Conservation (phyloP, 1,140 invertebrate species). For the Papilio machaon region DNA sequence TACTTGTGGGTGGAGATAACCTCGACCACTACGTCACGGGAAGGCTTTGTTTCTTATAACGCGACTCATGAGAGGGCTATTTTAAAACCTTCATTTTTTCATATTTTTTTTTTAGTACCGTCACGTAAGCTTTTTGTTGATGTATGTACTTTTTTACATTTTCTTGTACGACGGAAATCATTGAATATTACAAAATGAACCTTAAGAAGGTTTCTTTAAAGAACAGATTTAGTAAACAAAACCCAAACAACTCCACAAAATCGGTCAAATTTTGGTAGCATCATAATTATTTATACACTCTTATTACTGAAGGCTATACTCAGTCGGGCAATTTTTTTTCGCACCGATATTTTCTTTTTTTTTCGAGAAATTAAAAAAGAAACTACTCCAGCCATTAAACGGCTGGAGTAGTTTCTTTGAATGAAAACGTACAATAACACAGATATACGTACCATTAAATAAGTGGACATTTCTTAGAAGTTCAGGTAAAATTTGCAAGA, state of each 20-base stretch:
- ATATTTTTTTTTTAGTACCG: not conserved
- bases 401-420: no score
- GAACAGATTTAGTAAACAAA: not conserved
- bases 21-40: slow-evolving; percentile 15
- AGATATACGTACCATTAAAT: not conserved
- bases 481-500: not conserved
- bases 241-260: no score
- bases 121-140: slow-evolving; percentile 8
- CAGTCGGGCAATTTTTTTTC: no score
- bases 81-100: slow-evolving; percentile 25
- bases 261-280: no score
- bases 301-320: no score
- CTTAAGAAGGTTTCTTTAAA: not conserved
- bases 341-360: no score
- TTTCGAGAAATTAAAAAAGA: no score
- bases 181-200: not conserved
- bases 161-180: not conserved
- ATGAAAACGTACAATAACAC: no score
- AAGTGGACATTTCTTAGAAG: not conserved
- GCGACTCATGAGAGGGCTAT: slow-evolving; percentile 41
- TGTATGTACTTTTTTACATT: slow-evolving; percentile 12
- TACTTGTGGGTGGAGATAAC: not conserved
- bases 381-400: no score
- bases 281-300: no score
- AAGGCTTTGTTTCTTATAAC: slow-evolving; percentile 30